Base-by-base conservation (phyloP, 2,797 vertebrate genomes). In the Limosa lapponica region DNA sequence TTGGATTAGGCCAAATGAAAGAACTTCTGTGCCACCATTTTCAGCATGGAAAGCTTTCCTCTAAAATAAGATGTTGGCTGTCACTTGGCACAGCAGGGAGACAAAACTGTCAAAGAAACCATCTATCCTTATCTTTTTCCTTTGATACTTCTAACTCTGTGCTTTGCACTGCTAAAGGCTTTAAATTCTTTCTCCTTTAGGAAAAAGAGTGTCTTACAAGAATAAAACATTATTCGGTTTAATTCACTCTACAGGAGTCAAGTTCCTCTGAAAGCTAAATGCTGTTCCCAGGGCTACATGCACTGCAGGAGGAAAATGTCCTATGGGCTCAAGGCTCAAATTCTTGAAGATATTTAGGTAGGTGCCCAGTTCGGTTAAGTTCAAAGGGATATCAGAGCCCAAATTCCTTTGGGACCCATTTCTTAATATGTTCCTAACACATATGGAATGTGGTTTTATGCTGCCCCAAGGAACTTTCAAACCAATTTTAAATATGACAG, bases 71-170 rank as follows among this genome's bases (percentile, higher is more conserved):
- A 89, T 32, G 20, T 92, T 90, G 66, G 44, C 67, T 95, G 90
- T 89, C 88, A 90, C 77, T 90, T 93, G 73, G 77, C 88, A 87
- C 51, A 90, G 90, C 83, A 75, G 90, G 65, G 59, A 95, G 71
- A 92, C 87, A 87, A 90, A 96, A 81, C 65, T 95, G 82, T 88
- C 95, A 92, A 86, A 87, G 81, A 87, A 89, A 71, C 41, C 54
- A 83, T 80, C 71, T 57, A 87, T 22, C 67, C 79, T 94, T 89
- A 85, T 89, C 75, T 74, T 59, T 32, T 59, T 67, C 90, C 82
- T 96, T 95, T 95, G 74, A 89, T 97, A 92, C 52, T 51, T 80
- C 54, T 85, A 82, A 64, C 71, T 82, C 59, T 36, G 41, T 73
- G 65, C 61, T 93, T 93, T 93, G 81, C 67, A n/a, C 34, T 69